phyloP scores from a whole-genome alignment of 1,140 invertebrate species.

The Venturia canescens region DNA sequence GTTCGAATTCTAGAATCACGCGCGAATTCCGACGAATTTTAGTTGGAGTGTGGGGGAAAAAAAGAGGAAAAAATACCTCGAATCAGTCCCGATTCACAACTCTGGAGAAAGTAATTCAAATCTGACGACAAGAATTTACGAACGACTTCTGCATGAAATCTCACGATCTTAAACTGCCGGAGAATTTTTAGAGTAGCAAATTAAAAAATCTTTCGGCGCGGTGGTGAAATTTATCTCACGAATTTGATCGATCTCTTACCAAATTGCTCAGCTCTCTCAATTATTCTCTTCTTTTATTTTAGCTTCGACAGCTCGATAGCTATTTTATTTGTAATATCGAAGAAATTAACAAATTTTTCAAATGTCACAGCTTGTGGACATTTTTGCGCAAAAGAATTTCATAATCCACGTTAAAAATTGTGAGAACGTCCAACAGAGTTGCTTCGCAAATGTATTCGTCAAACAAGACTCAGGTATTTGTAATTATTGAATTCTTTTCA shows the following conservation, averaged over 20 bases:
- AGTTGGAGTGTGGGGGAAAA: neutral
- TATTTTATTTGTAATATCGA: no score
- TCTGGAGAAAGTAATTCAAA: neutral
- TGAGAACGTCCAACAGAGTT: no score
- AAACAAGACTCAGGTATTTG: no score
- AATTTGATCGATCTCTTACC: neutral
- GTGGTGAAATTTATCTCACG: neutral
- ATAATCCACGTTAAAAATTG: no score
- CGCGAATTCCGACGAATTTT: neutral
- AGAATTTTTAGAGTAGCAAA: neutral
- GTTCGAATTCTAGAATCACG: neutral
- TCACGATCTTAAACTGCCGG: neutral
- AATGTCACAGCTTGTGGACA: no score
- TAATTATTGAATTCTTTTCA: no score
- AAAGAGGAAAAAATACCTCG: neutral
- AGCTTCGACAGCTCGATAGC: no score
- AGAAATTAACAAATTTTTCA: no score
- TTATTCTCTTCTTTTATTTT: no score
- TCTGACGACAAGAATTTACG: constrained; percentile 9
- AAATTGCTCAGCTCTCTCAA: no score
- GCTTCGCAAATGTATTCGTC: no score
- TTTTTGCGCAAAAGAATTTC: no score
- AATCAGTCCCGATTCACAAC: constrained; percentile 36
- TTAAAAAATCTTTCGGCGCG: neutral
- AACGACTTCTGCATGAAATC: constrained; percentile 15